These are phyloP conservation scores for Hermaeophaga mercurialis DNA, from an alignment of 2,888 invertebrate species.

Conservation along the genomic window DNA sequence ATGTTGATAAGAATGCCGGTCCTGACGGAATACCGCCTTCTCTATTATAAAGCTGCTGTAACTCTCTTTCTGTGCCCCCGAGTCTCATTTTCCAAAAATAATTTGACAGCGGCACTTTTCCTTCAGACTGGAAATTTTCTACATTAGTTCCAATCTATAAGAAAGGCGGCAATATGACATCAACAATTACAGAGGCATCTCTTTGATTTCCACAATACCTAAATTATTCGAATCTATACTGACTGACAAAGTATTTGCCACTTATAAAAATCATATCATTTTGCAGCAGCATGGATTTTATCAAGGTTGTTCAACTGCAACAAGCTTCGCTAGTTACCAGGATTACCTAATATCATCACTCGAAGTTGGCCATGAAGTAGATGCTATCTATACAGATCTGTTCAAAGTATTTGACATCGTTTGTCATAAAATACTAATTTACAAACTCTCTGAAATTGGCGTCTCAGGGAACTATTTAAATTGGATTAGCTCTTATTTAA, in stretches of 20 bases:
- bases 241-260: not conserved
- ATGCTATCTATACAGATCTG: not conserved
- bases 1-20: too few relatives aligned
- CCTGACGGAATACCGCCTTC: too few relatives aligned
- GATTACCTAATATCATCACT: not conserved
- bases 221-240: not conserved
- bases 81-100: too few relatives aligned
- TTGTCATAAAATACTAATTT: too few relatives aligned
- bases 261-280: not conserved
- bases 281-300: not conserved
- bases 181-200: not conserved
- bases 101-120: too few relatives aligned
- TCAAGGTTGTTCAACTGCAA: not conserved
- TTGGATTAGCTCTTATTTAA: not conserved
- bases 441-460: too few relatives aligned
- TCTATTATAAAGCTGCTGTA: too few relatives aligned
- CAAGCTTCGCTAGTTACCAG: not conserved
- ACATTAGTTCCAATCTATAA: too few relatives aligned
- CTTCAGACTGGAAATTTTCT: too few relatives aligned
- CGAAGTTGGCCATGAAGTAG: not conserved
- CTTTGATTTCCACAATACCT: not conserved
- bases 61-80: too few relatives aligned
- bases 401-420: not conserved
- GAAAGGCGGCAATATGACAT: not conserved
- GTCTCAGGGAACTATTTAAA: not conserved